Base-by-base conservation (phyloP, 2,888 invertebrate species). In the Poecilus cupreus region DNA sequence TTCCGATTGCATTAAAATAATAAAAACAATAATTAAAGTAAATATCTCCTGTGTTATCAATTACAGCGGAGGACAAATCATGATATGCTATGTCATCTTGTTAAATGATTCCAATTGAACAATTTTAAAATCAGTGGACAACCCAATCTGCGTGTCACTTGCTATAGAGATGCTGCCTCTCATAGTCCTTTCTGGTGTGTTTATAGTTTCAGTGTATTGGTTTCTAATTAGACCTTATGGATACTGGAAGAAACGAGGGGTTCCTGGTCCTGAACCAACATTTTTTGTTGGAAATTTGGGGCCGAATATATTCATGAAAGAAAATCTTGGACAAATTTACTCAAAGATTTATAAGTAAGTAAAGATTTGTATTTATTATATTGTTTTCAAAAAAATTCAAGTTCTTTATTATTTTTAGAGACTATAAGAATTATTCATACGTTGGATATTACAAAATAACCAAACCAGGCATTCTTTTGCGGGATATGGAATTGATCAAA, bases 321-420 rank as follows among this genome's bases (percentile, higher is more conserved):
- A 85, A n/a, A 86, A 87, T 70, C 70, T 86, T 0, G 83, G 85
- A 8, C 87, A 88, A 80, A 88, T 89, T 80, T 24, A 89, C 0
- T 83, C 87, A 70, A 85, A 88, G 2, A 87, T 90, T 11, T 90
- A 90, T 83, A 85, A 85, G 90, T 90, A 84, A 83, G 85, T 83
- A 46, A 6, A 4, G n/a, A n/a, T n/a, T n/a, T n/a, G n/a, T n/a
- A n/a, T n/a, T n/a, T n/a, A n/a, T n/a, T n/a, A n/a, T n/a, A n/a
- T n/a, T n/a, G n/a, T n/a, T n/a, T n/a, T n/a, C n/a, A n/a, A n/a
- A n/a, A n/a, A n/a, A n/a, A n/a, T n/a, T n/a, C n/a, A n/a, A n/a
- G n/a, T n/a, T n/a, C n/a, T 18, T 43, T 18, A 20, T 46, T 46
- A n/a, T 20, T 74, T 82, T 5, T 24, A 83, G 83, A 32, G 39